A percentile compares a stretch with the other conserved stretches of the same genome.
These are phyloP conservation scores for Stenotaenia linearis DNA, from an alignment of 2,888 invertebrate genomes.

Conservation along the genomic window DNA sequence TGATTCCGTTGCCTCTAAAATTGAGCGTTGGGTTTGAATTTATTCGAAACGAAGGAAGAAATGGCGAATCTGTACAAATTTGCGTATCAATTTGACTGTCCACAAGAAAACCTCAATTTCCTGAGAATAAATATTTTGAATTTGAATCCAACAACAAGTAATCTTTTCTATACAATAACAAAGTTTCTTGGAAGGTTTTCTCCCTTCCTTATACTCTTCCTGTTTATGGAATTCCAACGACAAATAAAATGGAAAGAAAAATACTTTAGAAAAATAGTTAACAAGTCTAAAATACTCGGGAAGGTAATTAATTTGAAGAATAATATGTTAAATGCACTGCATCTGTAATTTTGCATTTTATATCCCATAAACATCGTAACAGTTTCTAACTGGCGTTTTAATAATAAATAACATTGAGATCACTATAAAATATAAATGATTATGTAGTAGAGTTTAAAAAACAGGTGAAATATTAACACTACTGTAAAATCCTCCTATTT, in stretches of 20 bases:
- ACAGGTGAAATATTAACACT: neutral
- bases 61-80: neutral
- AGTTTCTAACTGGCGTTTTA: neutral
- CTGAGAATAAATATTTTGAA: neutral
- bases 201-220: neutral
- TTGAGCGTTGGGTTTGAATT: neutral
- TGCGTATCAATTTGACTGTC: too few relatives aligned
- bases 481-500: neutral
- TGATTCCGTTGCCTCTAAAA: too few relatives aligned
- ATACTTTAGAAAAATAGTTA: neutral
- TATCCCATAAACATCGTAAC: neutral
- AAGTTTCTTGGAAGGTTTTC: neutral
- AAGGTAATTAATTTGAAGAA: neutral
- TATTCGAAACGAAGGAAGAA: neutral
- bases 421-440: neutral
- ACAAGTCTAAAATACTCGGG: neutral
- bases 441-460: neutral
- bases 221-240: neutral
- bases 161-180: neutral
- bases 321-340: neutral
- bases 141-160: neutral
- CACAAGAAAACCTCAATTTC: neutral
- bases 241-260: neutral
- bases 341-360: neutral
- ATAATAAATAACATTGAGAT: neutral